phyloP scores from a whole-genome alignment of 1,140 invertebrate genomes.

The Himalopsyche phryganea region DNA sequence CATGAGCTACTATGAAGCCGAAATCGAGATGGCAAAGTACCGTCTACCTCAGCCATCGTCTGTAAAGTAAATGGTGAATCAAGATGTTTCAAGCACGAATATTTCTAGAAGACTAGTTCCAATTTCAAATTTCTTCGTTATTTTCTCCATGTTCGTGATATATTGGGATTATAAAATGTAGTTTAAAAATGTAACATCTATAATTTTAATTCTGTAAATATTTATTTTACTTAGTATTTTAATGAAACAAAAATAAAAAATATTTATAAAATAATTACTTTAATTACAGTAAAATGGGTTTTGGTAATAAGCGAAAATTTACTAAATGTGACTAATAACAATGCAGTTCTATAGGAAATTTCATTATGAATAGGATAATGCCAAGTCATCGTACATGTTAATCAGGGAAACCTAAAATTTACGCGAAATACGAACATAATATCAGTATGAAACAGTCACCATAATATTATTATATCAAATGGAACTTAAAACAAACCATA shows the following conservation, averaged over 20 bases:
- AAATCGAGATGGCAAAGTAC: slow-evolving; percentile 78
- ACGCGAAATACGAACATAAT: too few species aligned
- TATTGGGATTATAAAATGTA: not conserved
- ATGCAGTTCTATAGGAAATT: too few species aligned
- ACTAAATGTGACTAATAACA: too few species aligned
- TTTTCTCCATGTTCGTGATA: not conserved
- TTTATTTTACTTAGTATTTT: slow-evolving; percentile 4
- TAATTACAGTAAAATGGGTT: too few species aligned
- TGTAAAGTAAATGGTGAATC: slow-evolving; percentile 36
- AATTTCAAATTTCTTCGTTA: not conserved
- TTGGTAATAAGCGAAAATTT: too few species aligned
- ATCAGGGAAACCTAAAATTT: too few species aligned
- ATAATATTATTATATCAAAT: too few species aligned
- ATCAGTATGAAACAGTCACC: too few species aligned
- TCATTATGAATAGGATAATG: too few species aligned
- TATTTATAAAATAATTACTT: too few species aligned
- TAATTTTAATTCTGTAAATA: not conserved
- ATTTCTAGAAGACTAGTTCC: not conserved
- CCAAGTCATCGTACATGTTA: too few species aligned
- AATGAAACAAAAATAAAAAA: slow-evolving; percentile 10
- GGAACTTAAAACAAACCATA: too few species aligned
- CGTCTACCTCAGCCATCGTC: slow-evolving; percentile 70
- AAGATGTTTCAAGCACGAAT: not conserved
- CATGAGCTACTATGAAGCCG: slow-evolving; percentile 76
- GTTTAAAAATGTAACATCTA: not conserved